Conservation (phyloP, 2,888 invertebrate species). For the Falcaria lacertinaria region DNA sequence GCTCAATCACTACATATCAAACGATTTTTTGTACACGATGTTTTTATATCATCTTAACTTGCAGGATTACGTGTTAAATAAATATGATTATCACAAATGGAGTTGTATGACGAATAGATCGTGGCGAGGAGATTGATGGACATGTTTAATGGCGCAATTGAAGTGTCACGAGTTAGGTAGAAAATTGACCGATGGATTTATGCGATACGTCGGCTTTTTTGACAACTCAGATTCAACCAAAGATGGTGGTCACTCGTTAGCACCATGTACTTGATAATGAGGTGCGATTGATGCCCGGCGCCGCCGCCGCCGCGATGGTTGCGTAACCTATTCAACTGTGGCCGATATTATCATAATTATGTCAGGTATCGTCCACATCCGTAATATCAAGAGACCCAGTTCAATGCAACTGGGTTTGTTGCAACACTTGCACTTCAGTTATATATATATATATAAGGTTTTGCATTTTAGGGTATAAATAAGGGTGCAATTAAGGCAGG, state of each 20-base stretch:
- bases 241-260: slow-evolving; percentile 40
- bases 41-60: neutral
- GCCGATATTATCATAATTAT: neutral
- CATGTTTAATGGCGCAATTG: slow-evolving; percentile 58
- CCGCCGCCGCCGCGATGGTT: neutral
- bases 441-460: too few species aligned
- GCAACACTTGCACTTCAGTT: too few species aligned
- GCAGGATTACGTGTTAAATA: neutral
- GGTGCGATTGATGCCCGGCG: slow-evolving; percentile 21
- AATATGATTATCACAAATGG: neutral
- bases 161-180: slow-evolving; percentile 54
- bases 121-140: slow-evolving; percentile 51
- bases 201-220: slow-evolving; percentile 40
- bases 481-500: too few species aligned
- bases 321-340: neutral
- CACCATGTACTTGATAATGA: slow-evolving; percentile 26
- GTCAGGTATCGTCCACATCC: too few species aligned
- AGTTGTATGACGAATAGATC: slow-evolving; percentile 29
- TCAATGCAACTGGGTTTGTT: too few species aligned
- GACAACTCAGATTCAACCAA: slow-evolving; percentile 35
- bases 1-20: too few species aligned
- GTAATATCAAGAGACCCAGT: too few species aligned
- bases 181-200: slow-evolving; percentile 48
- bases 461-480: too few species aligned
- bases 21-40: neutral